These are phyloP conservation scores for Xylocopa sonorina DNA, from an alignment of 1,140 invertebrate species.

Conservation along the genomic window DNA sequence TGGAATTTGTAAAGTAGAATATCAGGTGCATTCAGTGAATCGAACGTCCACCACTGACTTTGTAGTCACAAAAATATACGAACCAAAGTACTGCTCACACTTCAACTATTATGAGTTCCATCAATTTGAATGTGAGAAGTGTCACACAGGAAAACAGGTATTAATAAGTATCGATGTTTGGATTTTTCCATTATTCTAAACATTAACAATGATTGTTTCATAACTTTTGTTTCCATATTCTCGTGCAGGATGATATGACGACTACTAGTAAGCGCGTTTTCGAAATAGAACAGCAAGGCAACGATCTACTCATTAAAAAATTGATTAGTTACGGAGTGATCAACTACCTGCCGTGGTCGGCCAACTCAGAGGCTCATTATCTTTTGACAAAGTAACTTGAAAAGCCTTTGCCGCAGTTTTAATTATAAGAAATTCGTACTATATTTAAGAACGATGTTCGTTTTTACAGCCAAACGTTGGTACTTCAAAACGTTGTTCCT, in stretches of 20 bases:
- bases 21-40: conserved; percentile 59
- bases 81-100: conserved; percentile 67
- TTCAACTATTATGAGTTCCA: conserved; percentile 60
- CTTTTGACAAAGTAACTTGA: conserved; percentile 73
- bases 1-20: conserved; percentile 72
- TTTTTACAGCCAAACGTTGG: conserved; percentile 76
- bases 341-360: conserved; percentile 76
- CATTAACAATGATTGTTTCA: background rate
- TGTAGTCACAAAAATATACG: conserved; percentile 66
- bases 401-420: background rate
- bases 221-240: background rate
- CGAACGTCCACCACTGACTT: conserved; percentile 36
- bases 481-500: conserved; percentile 62
- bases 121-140: conserved; percentile 57
- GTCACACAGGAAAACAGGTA: conserved; percentile 62
- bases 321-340: conserved; percentile 70
- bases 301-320: conserved; percentile 70
- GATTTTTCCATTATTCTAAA: background rate
- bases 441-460: conserved; percentile 17
- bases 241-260: conserved; percentile 68
- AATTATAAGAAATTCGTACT: background rate
- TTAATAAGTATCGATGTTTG: background rate
- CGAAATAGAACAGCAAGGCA: conserved; percentile 64
- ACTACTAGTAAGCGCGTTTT: conserved; percentile 68
- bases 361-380: conserved; percentile 74